Percentiles rank a stretch among this genome's conserved stretches.
Evolutionary conservation across 2,797 vertebrate species (phyloP).

Genomic region (Danio tinwini): DNA sequence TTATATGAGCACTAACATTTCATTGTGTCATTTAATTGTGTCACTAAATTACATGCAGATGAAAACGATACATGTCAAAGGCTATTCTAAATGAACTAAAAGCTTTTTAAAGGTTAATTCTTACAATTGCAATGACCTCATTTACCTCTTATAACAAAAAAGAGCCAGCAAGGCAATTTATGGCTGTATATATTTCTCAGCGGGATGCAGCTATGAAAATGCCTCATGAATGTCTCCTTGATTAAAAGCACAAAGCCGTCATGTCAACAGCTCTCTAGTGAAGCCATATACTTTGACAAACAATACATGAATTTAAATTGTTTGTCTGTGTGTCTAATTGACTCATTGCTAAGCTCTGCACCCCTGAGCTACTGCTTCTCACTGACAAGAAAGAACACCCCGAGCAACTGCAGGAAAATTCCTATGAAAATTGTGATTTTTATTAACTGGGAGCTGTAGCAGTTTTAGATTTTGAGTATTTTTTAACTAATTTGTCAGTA

Average conservation of each 20-base stretch:
- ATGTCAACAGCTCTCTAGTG: conserved; percentile 24
- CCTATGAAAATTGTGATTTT: neutral
- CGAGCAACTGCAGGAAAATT: neutral
- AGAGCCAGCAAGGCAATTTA: neutral
- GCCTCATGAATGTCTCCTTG: conserved; percentile 11
- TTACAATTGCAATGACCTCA: neutral
- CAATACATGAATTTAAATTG: neutral
- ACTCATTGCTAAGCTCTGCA: conserved; percentile 1
- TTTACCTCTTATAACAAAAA: neutral
- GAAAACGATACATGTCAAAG: neutral
- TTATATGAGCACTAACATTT: conserved; percentile 6
- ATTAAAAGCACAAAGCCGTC: conserved; percentile 25
- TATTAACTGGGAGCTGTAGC: no score
- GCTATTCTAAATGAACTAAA: neutral
- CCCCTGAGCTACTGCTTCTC: neutral
- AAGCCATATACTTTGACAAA: conserved; percentile 1
- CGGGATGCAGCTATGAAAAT: conserved; percentile 1
- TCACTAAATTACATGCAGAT: neutral
- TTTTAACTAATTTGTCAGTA: no score
- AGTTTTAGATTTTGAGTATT: no score
- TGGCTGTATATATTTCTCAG: neutral
- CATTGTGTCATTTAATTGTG: neutral
- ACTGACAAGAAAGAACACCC: neutral
- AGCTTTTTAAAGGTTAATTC: neutral
- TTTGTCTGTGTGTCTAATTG: neutral